Conservation (phyloP, 2,113 vertebrate species). For the Benitochromis conjunctus region DNA sequence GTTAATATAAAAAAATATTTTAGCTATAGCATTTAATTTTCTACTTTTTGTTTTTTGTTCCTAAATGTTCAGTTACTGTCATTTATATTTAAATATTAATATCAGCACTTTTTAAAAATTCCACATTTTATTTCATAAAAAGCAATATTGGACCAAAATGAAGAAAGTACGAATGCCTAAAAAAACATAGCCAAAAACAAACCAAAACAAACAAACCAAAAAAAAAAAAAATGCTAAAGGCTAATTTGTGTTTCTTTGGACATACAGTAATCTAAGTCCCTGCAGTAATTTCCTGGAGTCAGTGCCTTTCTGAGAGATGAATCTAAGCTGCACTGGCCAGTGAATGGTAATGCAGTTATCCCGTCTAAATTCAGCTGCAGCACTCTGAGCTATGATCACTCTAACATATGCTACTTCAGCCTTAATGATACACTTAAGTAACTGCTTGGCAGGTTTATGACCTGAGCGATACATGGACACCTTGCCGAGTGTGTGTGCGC, state of each 20-base stretch:
- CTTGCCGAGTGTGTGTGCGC: slow-evolving; percentile 13
- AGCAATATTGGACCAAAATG: not conserved
- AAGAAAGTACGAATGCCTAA: not conserved
- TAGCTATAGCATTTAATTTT: not conserved
- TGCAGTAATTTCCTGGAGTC: not conserved
- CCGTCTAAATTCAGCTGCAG: slow-evolving; percentile 23
- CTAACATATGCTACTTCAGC: slow-evolving; percentile 47
- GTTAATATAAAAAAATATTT: not conserved
- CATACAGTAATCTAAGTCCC: not conserved
- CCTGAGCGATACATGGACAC: slow-evolving; percentile 29
- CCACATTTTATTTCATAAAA: not conserved
- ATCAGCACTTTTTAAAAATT: not conserved
- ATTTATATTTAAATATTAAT: not conserved
- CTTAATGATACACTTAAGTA: slow-evolving; percentile 46
- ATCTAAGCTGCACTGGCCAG: not conserved
- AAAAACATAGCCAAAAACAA: not conserved
- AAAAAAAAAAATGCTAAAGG: not conserved
- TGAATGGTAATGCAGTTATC: slow-evolving; percentile 14
- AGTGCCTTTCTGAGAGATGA: not conserved
- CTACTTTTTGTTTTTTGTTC: not conserved
- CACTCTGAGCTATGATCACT: slow-evolving; percentile 43
- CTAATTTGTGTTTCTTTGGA: not conserved
- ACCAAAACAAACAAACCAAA: accelerated
- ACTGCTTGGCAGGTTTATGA: slow-evolving; percentile 54
- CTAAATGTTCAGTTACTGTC: not conserved